phyloP scores from a whole-genome alignment of 2,888 invertebrate genomes.

The Tachina fera region DNA sequence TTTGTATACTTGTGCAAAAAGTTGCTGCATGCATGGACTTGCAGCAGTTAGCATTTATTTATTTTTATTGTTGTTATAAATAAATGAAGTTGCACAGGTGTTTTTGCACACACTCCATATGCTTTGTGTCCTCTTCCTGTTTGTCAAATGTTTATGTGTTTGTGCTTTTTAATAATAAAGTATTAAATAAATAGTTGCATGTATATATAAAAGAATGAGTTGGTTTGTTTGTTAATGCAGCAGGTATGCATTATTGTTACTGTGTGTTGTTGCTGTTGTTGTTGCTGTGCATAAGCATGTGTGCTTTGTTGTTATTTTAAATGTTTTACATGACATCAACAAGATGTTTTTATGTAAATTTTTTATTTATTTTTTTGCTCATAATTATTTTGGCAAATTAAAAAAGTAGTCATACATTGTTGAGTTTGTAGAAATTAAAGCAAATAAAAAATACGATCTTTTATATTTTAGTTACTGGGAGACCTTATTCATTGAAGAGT shows the following conservation, averaged over 20 bases:
- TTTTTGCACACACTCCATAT: slow-evolving; percentile 36
- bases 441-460: too few relatives aligned
- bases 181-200: slow-evolving; percentile 33
- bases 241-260: neutral
- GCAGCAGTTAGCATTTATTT: slow-evolving; percentile 25
- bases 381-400: neutral
- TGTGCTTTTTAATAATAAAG: slow-evolving; percentile 1
- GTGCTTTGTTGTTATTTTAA: slow-evolving; percentile 51
- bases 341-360: slow-evolving; percentile 61
- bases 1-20: slow-evolving; percentile 12
- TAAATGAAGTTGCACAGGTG: slow-evolving; percentile 39
- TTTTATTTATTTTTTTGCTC: slow-evolving; percentile 28
- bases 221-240: neutral
- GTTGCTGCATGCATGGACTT: neutral
- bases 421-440: slow-evolving; percentile 4
- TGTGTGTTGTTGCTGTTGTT: slow-evolving; percentile 18
- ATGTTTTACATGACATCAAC: slow-evolving; percentile 70
- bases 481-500: too few relatives aligned
- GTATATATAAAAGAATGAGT: neutral
- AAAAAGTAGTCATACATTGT: neutral
- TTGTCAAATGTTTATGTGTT: neutral
- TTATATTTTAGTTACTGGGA: too few relatives aligned
- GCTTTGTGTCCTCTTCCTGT: slow-evolving; percentile 42
- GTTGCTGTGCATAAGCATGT: slow-evolving; percentile 12
- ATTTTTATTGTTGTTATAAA: slow-evolving; percentile 7